Evolutionary conservation across 2,113 vertebrate species (phyloP).

Genomic region (Thamnaconus septentrionalis): DNA sequence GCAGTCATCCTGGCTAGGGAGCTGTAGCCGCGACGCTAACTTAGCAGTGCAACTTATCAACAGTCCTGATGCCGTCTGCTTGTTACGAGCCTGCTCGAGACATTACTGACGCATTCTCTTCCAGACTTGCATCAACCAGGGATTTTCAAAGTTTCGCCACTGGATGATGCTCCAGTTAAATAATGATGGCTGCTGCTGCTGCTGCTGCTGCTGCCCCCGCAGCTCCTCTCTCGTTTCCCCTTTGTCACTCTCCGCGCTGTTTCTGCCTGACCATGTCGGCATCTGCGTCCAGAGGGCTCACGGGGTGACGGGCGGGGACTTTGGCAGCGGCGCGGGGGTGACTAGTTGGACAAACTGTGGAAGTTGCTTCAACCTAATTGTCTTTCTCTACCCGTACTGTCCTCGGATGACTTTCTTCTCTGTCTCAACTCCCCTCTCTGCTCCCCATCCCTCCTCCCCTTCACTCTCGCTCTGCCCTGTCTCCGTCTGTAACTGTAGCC

Average conservation of each 20-base stretch:
- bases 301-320: too few relatives aligned
- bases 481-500: slow-evolving; percentile 80
- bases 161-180: slow-evolving; percentile 46
- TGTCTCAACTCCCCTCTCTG: slow-evolving; percentile 61
- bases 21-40: too few relatives aligned
- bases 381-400: slow-evolving; percentile 77
- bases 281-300: slow-evolving; percentile 38
- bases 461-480: slow-evolving; percentile 63
- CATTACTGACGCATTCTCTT: slow-evolving; percentile 39
- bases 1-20: too few relatives aligned
- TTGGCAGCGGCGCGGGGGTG: too few relatives aligned
- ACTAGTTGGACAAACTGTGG: slow-evolving; percentile 47
- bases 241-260: slow-evolving; percentile 29
- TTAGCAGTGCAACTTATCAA: too few relatives aligned
- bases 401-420: slow-evolving; percentile 78
- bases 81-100: neutral
- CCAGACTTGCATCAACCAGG: slow-evolving; percentile 62
- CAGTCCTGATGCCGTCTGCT: too few relatives aligned
- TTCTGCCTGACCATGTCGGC: slow-evolving; percentile 41
- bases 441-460: slow-evolving; percentile 22
- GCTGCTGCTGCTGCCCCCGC: slow-evolving; percentile 22
- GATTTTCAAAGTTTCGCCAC: slow-evolving; percentile 58
- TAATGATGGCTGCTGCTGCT: neutral
- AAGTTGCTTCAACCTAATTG: slow-evolving; percentile 74
- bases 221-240: slow-evolving; percentile 38